Conservation (phyloP, 2,113 vertebrate species). For the Indicator maculatus region DNA sequence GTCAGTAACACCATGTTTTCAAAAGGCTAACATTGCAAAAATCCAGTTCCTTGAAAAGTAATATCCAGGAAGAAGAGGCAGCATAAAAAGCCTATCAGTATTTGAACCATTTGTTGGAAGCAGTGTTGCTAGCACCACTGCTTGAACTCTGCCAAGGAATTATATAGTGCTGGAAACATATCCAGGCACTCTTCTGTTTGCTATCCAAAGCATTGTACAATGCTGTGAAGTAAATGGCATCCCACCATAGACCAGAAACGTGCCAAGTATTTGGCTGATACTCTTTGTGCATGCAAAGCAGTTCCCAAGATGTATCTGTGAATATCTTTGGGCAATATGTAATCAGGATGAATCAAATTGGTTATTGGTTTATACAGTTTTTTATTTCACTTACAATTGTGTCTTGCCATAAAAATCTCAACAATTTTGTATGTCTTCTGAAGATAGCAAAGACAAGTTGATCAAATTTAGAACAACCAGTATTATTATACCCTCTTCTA, state of each 20-base stretch:
- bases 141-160: conserved; percentile 72
- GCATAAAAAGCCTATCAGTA: background rate
- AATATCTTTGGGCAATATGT: conserved; percentile 19
- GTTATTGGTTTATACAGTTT: conserved; percentile 18
- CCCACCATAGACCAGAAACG: conserved; percentile 58
- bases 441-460: background rate
- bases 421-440: background rate
- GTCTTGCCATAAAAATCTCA: conserved; percentile 19
- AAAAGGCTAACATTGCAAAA: background rate
- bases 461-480: background rate
- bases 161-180: conserved; percentile 73
- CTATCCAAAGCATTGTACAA: conserved; percentile 59
- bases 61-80: background rate
- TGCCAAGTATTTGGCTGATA: conserved; percentile 69
- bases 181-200: conserved; percentile 62
- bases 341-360: conserved; percentile 5
- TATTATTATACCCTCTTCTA: background rate
- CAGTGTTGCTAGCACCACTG: conserved; percentile 58
- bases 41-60: background rate
- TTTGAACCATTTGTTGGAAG: conserved; percentile 53
- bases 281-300: conserved; percentile 70
- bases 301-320: conserved; percentile 49
- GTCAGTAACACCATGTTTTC: background rate
- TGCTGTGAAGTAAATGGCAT: conserved; percentile 76
- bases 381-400: background rate